These are phyloP conservation scores for Lepidocyrtinus sp. DNA, from an alignment of 2,888 invertebrate genomes.

Conservation along the genomic window DNA sequence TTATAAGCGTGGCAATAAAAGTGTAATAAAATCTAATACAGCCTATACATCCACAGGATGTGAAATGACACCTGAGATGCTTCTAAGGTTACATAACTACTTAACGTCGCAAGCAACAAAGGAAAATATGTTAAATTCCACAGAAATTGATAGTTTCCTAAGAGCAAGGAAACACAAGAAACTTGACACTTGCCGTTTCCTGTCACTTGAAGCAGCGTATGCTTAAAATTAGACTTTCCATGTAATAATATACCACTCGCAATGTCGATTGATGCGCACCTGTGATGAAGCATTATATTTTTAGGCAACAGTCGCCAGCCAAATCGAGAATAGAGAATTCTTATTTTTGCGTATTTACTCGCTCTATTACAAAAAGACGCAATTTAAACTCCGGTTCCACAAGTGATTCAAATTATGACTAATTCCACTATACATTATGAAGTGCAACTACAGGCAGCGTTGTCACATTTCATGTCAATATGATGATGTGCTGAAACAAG, in stretches of 20 bases:
- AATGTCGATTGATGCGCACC: not conserved
- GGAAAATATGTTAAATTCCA: no score
- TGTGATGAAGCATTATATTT: not conserved
- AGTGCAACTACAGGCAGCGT: no score
- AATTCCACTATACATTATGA: no score
- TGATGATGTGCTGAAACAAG: no score
- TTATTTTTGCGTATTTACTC: no score
- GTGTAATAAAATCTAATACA: slow-evolving; percentile 9
- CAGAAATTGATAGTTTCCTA: slow-evolving; percentile 1
- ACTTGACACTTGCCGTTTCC: not conserved
- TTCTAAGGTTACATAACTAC: slow-evolving; percentile 18
- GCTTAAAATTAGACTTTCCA: slow-evolving; percentile 2
- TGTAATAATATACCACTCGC: not conserved
- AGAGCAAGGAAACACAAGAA: not conserved
- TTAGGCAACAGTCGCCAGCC: no score
- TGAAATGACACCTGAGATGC: slow-evolving; percentile 26
- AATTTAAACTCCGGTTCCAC: no score
- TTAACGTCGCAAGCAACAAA: no score
- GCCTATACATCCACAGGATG: slow-evolving; percentile 22
- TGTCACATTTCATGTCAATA: no score
- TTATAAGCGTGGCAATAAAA: not conserved
- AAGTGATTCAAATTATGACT: no score
- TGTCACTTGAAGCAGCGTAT: not conserved
- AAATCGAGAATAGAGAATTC: no score
- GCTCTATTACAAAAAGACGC: no score